Evolutionary conservation across 2,113 vertebrate genomes (phyloP).

Genomic region (Zosterops lateralis): DNA sequence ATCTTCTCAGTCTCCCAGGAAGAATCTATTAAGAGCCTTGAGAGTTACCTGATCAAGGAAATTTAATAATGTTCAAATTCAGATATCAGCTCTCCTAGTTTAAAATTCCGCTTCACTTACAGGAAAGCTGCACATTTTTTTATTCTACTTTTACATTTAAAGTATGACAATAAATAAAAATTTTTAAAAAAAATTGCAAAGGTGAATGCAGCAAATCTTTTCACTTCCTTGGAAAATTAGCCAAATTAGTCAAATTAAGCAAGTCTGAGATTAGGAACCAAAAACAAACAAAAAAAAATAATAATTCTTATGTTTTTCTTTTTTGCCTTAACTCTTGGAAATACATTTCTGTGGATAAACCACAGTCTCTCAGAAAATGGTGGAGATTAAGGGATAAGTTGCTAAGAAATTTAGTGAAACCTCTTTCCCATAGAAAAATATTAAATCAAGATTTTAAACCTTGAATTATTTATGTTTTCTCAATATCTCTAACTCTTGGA

Average conservation of each 20-base stretch:
- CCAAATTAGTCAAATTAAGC: not conserved
- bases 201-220: not conserved
- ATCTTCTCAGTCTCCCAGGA: not conserved
- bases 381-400: not conserved
- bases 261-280: not conserved
- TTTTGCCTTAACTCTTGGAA: not conserved
- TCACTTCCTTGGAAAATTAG: not conserved
- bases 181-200: not conserved
- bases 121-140: not conserved
- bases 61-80: not conserved
- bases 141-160: not conserved
- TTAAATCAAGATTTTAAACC: not conserved
- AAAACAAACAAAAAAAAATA: not conserved
- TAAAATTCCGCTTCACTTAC: not conserved
- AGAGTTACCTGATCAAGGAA: not conserved
- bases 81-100: not conserved
- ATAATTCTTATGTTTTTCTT: not conserved
- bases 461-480: not conserved
- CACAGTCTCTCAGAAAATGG: not conserved
- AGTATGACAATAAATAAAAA: not conserved
- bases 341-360: not conserved
- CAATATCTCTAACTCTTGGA: not conserved
- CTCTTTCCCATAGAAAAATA: not conserved
- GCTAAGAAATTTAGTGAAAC: not conserved
- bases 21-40: rapidly evolving